Percentiles rank a stretch among this genome's conserved stretches.
Evolutionary conservation across 2,888 invertebrate genomes (phyloP).

Genomic region (Dendrolimus houi): DNA sequence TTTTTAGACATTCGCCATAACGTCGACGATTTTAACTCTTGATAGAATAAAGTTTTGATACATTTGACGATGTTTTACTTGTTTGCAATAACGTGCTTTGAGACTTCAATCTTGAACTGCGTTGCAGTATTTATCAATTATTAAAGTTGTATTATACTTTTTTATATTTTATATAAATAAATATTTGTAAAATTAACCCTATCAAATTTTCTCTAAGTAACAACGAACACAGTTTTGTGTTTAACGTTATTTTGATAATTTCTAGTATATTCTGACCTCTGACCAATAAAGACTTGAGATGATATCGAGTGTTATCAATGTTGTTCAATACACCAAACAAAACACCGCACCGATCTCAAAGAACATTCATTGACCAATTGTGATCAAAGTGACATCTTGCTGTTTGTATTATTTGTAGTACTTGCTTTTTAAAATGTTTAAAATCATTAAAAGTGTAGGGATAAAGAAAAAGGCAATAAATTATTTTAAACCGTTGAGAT

Average conservation of each 20-base stretch:
- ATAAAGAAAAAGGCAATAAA: conserved; percentile 33
- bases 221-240: too few relatives aligned
- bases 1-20: too few relatives aligned
- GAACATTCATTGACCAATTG: conserved; percentile 16
- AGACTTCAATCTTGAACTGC: too few relatives aligned
- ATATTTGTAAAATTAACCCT: too few relatives aligned
- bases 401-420: conserved; percentile 5
- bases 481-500: conserved; percentile 35
- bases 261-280: conserved; percentile 3
- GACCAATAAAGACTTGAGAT: not conserved
- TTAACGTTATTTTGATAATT: not conserved
- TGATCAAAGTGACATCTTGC: conserved; percentile 12
- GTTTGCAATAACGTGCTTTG: too few relatives aligned
- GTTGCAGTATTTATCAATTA: too few relatives aligned
- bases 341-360: conserved; percentile 2
- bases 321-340: not conserved
- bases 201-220: too few relatives aligned
- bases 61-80: too few relatives aligned
- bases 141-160: too few relatives aligned
- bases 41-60: too few relatives aligned
- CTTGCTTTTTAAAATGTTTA: conserved; percentile 41
- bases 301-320: not conserved
- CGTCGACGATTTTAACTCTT: too few relatives aligned
- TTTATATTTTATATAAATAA: too few relatives aligned
- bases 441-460: conserved; percentile 40